Evolutionary conservation across 2,113 vertebrate species (phyloP).

Genomic region (Varanus komodoensis): DNA sequence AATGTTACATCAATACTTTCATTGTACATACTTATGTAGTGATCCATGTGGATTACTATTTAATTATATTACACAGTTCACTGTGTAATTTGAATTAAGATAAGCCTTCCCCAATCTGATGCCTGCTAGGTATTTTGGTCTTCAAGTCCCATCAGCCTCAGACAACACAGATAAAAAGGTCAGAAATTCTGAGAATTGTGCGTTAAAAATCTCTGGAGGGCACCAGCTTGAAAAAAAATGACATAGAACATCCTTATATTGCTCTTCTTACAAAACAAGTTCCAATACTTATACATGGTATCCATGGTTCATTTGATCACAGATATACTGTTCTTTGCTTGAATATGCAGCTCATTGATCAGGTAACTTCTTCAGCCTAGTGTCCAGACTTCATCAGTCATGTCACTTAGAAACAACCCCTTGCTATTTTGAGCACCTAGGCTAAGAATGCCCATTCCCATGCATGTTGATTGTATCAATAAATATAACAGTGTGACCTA

Average conservation of each 20-base stretch:
- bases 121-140: too few relatives aligned
- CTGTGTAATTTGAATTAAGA: constrained; percentile 31
- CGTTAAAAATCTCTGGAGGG: too few relatives aligned
- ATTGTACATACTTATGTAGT: constrained; percentile 21
- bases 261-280: not conserved
- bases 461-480: not conserved
- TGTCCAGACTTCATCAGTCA: not conserved
- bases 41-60: not conserved
- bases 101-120: too few relatives aligned
- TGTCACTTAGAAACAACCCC: not conserved
- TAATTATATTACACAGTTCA: not conserved
- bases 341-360: not conserved
- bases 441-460: not conserved
- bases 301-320: not conserved
- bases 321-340: not conserved
- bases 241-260: not conserved
- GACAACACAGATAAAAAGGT: too few relatives aligned
- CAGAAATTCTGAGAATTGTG: too few relatives aligned
- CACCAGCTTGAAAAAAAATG: not conserved
- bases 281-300: not conserved
- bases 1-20: not conserved
- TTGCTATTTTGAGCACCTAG: not conserved
- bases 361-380: not conserved
- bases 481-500: too few relatives aligned
- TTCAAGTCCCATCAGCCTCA: too few relatives aligned